phyloP scores from a whole-genome alignment of 2,888 invertebrate species.

The Orthosia cruda region DNA sequence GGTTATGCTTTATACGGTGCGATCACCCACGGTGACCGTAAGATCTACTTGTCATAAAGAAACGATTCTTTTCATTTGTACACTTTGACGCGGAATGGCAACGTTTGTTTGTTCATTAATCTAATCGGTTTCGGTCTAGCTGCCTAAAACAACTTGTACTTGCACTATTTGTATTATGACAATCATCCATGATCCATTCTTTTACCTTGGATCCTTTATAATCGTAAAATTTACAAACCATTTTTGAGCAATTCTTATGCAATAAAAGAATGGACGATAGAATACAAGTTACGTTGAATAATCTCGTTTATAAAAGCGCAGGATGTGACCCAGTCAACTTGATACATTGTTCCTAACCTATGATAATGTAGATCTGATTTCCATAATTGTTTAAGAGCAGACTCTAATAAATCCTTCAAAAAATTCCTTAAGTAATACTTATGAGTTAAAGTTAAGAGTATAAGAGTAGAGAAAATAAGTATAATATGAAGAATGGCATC shows the following conservation, averaged over 20 bases:
- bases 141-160: conserved; percentile 77
- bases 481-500: conserved; percentile 70
- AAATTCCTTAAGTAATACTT: conserved; percentile 63
- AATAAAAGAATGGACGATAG: conserved; percentile 48
- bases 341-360: conserved; percentile 25
- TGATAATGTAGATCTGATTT: conserved; percentile 24
- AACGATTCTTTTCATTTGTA: conserved; percentile 65
- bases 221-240: conserved; percentile 27
- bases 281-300: conserved; percentile 56
- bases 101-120: conserved; percentile 67
- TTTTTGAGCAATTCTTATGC: conserved; percentile 39
- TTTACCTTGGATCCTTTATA: conserved; percentile 14
- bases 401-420: conserved; percentile 42
- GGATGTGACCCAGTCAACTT: conserved; percentile 42
- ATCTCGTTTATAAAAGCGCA: conserved; percentile 68
- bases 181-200: conserved; percentile 46
- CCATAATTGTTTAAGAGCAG: conserved; percentile 32
- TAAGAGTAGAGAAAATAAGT: conserved; percentile 38
- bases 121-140: conserved; percentile 71
- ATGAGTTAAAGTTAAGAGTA: conserved; percentile 64
- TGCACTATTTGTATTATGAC: conserved; percentile 64
- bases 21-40: conserved; percentile 37
- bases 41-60: conserved; percentile 32
- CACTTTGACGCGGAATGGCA: conserved; percentile 76
- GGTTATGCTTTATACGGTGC: conserved; percentile 79